Base-by-base conservation (phyloP, 2,797 vertebrate genomes). In the Orientallactaga sibirica region DNA sequence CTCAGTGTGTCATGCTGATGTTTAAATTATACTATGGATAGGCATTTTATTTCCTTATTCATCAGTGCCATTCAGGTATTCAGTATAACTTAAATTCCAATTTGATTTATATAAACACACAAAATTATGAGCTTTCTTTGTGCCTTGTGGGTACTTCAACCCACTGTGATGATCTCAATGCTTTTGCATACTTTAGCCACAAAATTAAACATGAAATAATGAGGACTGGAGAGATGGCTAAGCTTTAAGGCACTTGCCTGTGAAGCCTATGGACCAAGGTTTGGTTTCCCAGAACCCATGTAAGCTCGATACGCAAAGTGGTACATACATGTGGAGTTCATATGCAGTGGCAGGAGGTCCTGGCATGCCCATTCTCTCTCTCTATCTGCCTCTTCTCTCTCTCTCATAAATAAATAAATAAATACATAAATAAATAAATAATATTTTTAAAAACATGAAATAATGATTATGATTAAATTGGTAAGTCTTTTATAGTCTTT, bases 1-100 rank as follows among this genome's bases (percentile, higher is more conserved):
- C 83, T 92, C 85, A 94, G 16, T 70, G 66, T 94, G 66, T 82
- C 75, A 73, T n/a, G 74, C 10, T n/a, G 20, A 88, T 94, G 89
- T 83, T 93, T 95, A 96, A 95, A 68, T 73, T 66, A 20, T 74
- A 29, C 64, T 27, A 41, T 0, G 2, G 85, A 43, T 78, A 64
- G n/a, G 12, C 84, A 85, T 4, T 81, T 75, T 64, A 82, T 80
- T 92, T 87, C 12, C 24, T 68, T 85, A 37, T 43, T 75, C 68
- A 52, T 75, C 55, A 86, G 64, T 80, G 62, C 41, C 24, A 70
- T 75, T 75, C 29, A 52, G 71, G 86, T 82, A 75, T 27, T 41
- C 27, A 43, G 43, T 81, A 84, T 78, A 74, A 94, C 81, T 84
- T 79, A 77, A 80, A 91, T 77, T 95, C 37, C 58, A 25, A 68